phyloP scores from a whole-genome alignment of 2,797 vertebrate genomes.

The Platalea minor region DNA sequence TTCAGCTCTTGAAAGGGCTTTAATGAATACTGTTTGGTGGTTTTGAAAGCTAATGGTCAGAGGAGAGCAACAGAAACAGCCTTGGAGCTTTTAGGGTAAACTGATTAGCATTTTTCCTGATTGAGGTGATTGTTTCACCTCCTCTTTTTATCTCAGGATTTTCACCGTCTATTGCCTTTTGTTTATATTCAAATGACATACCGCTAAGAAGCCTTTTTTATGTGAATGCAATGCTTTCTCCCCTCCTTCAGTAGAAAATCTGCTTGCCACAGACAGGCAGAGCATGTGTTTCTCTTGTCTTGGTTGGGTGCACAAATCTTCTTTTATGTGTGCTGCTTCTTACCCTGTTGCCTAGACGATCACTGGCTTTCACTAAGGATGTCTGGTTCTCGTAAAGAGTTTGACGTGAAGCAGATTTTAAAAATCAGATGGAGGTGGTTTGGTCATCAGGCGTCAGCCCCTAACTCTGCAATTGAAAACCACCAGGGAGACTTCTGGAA shows the following conservation, averaged over 20 bases:
- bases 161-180: conserved; percentile 58
- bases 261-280: conserved; percentile 70
- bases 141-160: conserved; percentile 30
- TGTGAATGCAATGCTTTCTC: conserved; percentile 58
- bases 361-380: conserved; percentile 83
- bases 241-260: conserved; percentile 64
- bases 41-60: conserved; percentile 73
- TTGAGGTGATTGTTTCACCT: conserved; percentile 64
- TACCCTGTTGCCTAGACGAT: conserved; percentile 88
- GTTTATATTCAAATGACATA: conserved; percentile 63
- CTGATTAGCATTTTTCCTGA: conserved; percentile 64
- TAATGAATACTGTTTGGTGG: conserved; percentile 75
- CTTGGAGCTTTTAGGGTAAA: conserved; percentile 63
- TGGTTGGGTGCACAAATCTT: conserved; percentile 79
- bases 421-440: conserved; percentile 98
- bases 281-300: conserved; percentile 77
- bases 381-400: conserved; percentile 97
- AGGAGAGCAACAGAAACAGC: conserved; percentile 65
- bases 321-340: conserved; percentile 77
- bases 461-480: conserved; percentile 73
- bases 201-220: conserved; percentile 45
- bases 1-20: conserved; percentile 75
- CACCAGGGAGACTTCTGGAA: conserved; percentile 86
- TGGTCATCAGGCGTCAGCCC: conserved; percentile 87
- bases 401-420: conserved; percentile 98